Percentiles rank a stretch among this genome's conserved stretches.
phyloP scores from a whole-genome alignment of 2,888 invertebrate genomes.

The Melinaea marsaeus region DNA sequence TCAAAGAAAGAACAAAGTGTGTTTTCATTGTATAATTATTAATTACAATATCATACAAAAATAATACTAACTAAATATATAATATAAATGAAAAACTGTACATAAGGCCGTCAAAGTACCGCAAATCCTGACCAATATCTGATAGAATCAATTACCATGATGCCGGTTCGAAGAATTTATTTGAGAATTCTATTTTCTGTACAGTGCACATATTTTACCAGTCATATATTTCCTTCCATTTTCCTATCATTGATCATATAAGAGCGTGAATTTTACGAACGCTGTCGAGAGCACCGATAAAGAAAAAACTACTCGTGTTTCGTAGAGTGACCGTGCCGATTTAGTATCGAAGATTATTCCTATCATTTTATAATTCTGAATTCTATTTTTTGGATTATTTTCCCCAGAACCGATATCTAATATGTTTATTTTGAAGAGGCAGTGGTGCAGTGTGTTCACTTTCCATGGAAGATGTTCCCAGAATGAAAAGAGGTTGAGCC shows the following conservation, averaged over 20 bases:
- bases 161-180: conserved; percentile 8
- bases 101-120: neutral
- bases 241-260: conserved; percentile 35
- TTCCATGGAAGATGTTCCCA: too few relatives aligned
- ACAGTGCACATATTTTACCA: neutral
- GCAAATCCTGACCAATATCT: conserved; percentile 9
- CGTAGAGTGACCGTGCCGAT: conserved; percentile 33
- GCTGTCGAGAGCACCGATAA: conserved; percentile 44
- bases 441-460: too few relatives aligned
- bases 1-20: too few relatives aligned
- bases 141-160: conserved; percentile 8
- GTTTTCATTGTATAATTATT: too few relatives aligned
- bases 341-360: conserved; percentile 5
- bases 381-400: neutral
- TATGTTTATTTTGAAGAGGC: too few relatives aligned
- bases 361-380: neutral
- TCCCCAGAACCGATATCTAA: neutral
- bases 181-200: conserved; percentile 9
- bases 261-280: conserved; percentile 39
- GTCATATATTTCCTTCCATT: conserved; percentile 23
- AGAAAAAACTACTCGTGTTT: conserved; percentile 40
- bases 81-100: too few relatives aligned
- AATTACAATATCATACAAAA: too few relatives aligned
- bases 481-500: too few relatives aligned
- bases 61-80: too few relatives aligned